Base-by-base conservation (phyloP, 2,113 vertebrate genomes). In the Phoenicopterus ruber region DNA sequence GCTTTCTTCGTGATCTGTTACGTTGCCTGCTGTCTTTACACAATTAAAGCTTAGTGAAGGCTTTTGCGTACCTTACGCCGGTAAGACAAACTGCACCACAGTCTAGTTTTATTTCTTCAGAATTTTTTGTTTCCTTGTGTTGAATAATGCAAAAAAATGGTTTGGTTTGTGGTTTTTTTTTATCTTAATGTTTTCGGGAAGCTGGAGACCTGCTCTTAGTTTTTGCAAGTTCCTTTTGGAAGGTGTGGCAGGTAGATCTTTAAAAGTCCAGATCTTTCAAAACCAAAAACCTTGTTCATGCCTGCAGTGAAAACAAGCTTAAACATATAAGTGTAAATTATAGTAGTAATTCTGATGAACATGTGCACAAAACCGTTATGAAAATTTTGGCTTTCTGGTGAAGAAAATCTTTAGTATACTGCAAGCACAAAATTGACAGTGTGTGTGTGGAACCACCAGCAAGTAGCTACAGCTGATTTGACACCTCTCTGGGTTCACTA, bases 331-430 rank as follows among this genome's bases (percentile, higher is more conserved):
- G 5, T 40, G 38, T 77, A 49, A 79, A 69, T 77, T 76, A 11
- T 3, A 72, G 46, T 24, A 57, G 34, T 49, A 77, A 44, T 46
- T 78, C 42, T 67, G 36, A 69, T 47, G 50, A 85, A 22, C 25
- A 7, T 0, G 0, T 34, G 19, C 29, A 40, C 49, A 79, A 79
- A 84, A 9, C 24, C 20, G 22, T 34, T 21, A 22, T 34, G 40
- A 47, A 91, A 72, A 67, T 32, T 15, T 3, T 65, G 44, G 7
- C 36, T 82, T 88, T 88, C 61, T 76, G 32, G 19, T 83, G 25
- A 57, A 57, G 36, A 36, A 44, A 88, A 61, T 79, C 29, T 79
- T 63, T 18, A 46, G 32, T 32, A 13, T 4, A 8, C 28, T 82
- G 11, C 5, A 49, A 72, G 57, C 34, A 61, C 7, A 52, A 21